Evolutionary conservation across 2,797 vertebrate genomes (phyloP).

Genomic region (Muraenolepis orangiensis): DNA sequence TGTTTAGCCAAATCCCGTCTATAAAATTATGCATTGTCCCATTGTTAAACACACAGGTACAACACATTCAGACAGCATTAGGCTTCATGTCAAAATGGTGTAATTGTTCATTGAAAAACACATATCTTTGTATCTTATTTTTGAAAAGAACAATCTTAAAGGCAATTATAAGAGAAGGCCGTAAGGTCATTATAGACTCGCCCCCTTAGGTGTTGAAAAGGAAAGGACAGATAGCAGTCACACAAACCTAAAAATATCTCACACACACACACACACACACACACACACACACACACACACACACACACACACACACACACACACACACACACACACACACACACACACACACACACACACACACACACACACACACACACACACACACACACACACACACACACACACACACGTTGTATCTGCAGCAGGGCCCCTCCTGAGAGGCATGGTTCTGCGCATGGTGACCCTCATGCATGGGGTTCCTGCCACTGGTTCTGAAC

Average conservation of each 20-base stretch:
- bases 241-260: slow-evolving; percentile 78
- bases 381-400: no score
- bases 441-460: slow-evolving; percentile 75
- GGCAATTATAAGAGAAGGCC: slow-evolving; percentile 44
- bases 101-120: slow-evolving; percentile 38
- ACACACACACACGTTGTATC: slow-evolving; percentile 75
- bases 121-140: slow-evolving; percentile 23
- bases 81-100: slow-evolving; percentile 1
- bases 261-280: slow-evolving; percentile 21
- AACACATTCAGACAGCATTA: not conserved
- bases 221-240: slow-evolving; percentile 75
- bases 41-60: not conserved
- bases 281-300: slow-evolving; percentile 28
- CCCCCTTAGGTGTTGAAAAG: slow-evolving; percentile 79
- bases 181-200: slow-evolving; percentile 74
- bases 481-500: slow-evolving; percentile 58
- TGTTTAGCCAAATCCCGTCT: slow-evolving; percentile 59
- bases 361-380: no score
- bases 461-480: slow-evolving; percentile 75
- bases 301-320: slow-evolving; percentile 43
- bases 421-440: slow-evolving; percentile 77
- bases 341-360: slow-evolving; percentile 46
- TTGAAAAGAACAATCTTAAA: slow-evolving; percentile 28
- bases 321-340: no score
- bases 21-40: slow-evolving; percentile 27